phyloP scores from a whole-genome alignment of 2,113 vertebrate genomes.

The Trogon surrucura region DNA sequence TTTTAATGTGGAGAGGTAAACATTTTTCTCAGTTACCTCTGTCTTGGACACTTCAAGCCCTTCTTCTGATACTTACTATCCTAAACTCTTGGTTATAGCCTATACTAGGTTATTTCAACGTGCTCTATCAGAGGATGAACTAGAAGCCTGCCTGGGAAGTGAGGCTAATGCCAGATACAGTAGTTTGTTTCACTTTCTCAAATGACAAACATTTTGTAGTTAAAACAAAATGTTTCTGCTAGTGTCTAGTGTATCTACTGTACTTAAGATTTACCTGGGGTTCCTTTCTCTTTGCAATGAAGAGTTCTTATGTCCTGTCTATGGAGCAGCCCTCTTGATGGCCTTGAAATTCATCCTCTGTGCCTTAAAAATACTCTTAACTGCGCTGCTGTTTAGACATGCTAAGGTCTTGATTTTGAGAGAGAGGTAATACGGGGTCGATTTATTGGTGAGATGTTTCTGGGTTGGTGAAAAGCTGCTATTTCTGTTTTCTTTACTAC shows the following conservation, averaged over 20 bases:
- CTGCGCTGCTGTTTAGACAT: not conserved
- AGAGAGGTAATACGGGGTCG: not conserved
- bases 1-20: not conserved
- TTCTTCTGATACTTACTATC: not conserved
- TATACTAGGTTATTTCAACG: not conserved
- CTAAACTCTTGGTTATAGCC: not conserved
- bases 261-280: not conserved
- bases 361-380: not conserved
- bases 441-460: not conserved
- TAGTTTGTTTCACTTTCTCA: not conserved
- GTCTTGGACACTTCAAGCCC: not conserved
- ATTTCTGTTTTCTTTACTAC: not conserved
- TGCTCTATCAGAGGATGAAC: not conserved
- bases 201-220: not conserved
- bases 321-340: not conserved
- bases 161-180: not conserved
- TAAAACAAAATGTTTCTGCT: not conserved
- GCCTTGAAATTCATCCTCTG: not conserved
- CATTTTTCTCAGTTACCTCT: not conserved
- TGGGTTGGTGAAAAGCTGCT: not conserved
- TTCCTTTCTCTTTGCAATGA: not conserved
- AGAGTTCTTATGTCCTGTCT: rapidly evolving
- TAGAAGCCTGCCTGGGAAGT: not conserved
- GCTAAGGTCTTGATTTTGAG: not conserved
- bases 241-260: not conserved